Percentiles rank a stretch among this genome's conserved stretches.
phyloP scores from a whole-genome alignment of 2,113 vertebrate species.

The Stictonetta naevosa region DNA sequence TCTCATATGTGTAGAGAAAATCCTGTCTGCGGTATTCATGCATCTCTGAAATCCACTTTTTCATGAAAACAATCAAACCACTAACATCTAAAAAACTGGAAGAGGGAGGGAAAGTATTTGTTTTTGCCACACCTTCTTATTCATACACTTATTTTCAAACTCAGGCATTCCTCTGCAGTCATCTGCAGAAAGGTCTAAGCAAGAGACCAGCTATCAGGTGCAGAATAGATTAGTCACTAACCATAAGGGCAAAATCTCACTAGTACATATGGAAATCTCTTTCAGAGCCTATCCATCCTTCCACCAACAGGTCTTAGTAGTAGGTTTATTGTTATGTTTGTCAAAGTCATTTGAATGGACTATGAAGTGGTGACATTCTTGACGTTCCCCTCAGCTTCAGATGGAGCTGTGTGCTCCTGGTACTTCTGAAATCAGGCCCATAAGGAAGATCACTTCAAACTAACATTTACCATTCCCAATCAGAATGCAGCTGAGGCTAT shows the following conservation, averaged over 20 bases:
- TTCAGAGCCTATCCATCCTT: neutral
- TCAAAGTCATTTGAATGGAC: neutral
- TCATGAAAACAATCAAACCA: neutral
- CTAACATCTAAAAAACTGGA: neutral
- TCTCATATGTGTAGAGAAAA: neutral
- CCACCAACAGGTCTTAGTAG: neutral
- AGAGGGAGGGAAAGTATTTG: neutral
- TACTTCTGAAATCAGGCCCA: conserved; percentile 15
- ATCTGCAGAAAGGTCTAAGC: neutral
- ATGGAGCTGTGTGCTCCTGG: neutral
- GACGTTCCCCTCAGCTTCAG: neutral
- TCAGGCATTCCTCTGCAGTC: neutral
- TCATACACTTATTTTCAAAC: neutral
- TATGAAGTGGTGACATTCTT: neutral
- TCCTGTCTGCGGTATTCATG: neutral
- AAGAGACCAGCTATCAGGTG: neutral
- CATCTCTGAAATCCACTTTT: neutral
- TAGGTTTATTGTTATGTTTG: neutral
- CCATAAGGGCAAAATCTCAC: neutral
- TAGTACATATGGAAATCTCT: neutral
- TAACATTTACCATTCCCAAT: conserved; percentile 13
- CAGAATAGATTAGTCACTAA: neutral
- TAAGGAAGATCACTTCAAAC: conserved; percentile 12
- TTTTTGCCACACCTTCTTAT: neutral
- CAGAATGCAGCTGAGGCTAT: conserved; percentile 34